These are phyloP conservation scores for Lagorchestes hirsutus DNA, from an alignment of 2,797 vertebrate species.

Conservation along the genomic window DNA sequence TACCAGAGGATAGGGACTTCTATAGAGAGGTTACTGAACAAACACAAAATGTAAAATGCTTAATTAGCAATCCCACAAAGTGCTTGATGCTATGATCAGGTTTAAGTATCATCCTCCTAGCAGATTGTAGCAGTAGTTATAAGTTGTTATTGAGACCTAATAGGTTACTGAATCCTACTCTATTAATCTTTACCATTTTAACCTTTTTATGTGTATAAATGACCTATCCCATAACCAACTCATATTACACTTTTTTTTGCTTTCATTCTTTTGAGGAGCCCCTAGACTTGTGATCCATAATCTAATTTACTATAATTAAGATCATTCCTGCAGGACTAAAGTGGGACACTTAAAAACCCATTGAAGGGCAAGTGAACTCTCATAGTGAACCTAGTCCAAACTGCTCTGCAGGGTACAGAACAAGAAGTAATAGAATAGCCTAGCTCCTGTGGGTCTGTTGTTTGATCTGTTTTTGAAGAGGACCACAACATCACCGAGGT, in stretches of 20 bases:
- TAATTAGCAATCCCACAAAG: neutral
- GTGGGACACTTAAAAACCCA: neutral
- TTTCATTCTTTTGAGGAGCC: neutral
- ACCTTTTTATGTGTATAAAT: neutral
- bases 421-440: neutral
- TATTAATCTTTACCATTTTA: neutral
- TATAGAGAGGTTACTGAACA: neutral
- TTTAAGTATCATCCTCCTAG: neutral
- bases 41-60: neutral
- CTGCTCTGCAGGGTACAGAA: neutral
- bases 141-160: neutral
- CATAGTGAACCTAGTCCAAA: neutral
- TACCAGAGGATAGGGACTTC: neutral
- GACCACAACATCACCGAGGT: too few species aligned
- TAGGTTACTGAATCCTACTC: neutral
- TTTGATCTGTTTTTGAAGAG: too few species aligned
- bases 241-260: neutral
- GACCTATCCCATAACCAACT: neutral
- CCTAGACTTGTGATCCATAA: neutral
- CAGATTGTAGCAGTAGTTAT: neutral
- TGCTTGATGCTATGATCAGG: neutral
- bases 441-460: neutral
- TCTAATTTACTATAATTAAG: neutral
- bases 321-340: neutral
- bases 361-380: neutral